Evolutionary conservation across 2,888 invertebrate species (phyloP).

Genomic region (Boloria euphrosyne): DNA sequence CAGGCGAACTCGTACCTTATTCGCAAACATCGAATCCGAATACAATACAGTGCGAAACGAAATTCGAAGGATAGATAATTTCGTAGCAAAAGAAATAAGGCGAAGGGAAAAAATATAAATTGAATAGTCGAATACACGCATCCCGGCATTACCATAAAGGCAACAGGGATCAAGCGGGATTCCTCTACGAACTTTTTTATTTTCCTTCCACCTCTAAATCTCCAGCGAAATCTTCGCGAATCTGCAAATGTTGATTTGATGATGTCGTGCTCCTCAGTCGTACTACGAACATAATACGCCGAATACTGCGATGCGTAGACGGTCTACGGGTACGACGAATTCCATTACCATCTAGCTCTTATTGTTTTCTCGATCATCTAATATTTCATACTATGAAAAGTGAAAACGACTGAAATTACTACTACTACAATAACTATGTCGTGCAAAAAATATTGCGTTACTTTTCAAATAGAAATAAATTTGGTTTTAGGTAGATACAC

Average conservation of each 20-base stretch:
- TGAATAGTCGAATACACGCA: slow-evolving; percentile 82
- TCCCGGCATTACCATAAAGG: slow-evolving; percentile 82
- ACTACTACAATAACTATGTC: too few species aligned
- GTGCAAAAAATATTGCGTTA: background rate
- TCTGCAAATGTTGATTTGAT: slow-evolving; percentile 84
- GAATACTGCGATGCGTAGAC: slow-evolving; percentile 34
- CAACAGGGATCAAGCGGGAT: slow-evolving; percentile 81
- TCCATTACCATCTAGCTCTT: slow-evolving; percentile 14
- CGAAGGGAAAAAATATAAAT: slow-evolving; percentile 81
- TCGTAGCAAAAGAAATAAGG: slow-evolving; percentile 78
- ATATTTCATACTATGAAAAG: slow-evolving; percentile 7
- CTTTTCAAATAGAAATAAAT: background rate
- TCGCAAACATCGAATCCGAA: slow-evolving; percentile 79
- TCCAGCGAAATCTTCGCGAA: slow-evolving; percentile 80
- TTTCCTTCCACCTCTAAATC: slow-evolving; percentile 83
- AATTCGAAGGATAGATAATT: slow-evolving; percentile 82
- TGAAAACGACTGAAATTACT: background rate
- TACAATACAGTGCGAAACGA: slow-evolving; percentile 82
- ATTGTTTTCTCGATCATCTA: slow-evolving; percentile 19
- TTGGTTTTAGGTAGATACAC: too few species aligned
- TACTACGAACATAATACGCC: slow-evolving; percentile 24
- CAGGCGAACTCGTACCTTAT: slow-evolving; percentile 76
- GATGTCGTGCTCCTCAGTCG: slow-evolving; percentile 55
- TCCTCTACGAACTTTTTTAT: slow-evolving; percentile 82
- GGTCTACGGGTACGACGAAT: slow-evolving; percentile 24